Evolutionary conservation across 2,113 vertebrate species (phyloP).

Genomic region (Thinocorus orbignyianus): DNA sequence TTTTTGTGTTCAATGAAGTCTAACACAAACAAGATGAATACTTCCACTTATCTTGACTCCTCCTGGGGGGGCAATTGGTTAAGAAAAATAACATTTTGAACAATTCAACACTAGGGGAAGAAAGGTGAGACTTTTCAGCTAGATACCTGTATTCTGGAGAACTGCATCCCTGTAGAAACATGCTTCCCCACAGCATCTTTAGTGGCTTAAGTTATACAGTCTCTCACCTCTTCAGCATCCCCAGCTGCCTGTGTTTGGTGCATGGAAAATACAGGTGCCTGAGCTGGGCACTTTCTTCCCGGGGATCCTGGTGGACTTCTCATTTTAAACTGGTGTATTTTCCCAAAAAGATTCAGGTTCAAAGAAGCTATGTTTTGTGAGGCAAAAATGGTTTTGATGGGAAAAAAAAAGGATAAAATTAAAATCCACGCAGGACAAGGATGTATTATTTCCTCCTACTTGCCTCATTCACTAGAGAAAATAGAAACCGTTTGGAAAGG

Average conservation of each 20-base stretch:
- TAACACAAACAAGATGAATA: not conserved
- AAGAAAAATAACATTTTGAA: not conserved
- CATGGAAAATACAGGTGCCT: not conserved
- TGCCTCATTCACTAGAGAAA: conserved; percentile 13
- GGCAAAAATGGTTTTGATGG: not conserved
- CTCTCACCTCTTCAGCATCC: not conserved
- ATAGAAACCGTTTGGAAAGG: conserved; percentile 5
- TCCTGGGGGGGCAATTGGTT: not conserved
- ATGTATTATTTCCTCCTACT: conserved; percentile 25
- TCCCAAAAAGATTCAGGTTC: not conserved
- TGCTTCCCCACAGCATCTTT: not conserved
- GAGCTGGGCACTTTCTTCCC: not conserved
- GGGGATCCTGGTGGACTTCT: not conserved
- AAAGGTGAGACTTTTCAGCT: not conserved
- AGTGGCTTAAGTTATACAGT: not conserved
- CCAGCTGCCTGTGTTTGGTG: not conserved
- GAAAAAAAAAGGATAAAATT: not conserved
- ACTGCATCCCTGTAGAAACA: not conserved
- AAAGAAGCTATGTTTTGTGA: not conserved
- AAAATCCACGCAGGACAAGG: not conserved
- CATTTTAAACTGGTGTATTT: not conserved
- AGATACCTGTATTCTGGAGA: not conserved
- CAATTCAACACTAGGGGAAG: not conserved
- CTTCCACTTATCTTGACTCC: not conserved
- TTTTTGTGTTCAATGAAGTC: not conserved